A percentile compares a stretch with the other conserved stretches of the same genome.
phyloP scores from a whole-genome alignment of 2,888 invertebrate species.

The Mythimna impura region DNA sequence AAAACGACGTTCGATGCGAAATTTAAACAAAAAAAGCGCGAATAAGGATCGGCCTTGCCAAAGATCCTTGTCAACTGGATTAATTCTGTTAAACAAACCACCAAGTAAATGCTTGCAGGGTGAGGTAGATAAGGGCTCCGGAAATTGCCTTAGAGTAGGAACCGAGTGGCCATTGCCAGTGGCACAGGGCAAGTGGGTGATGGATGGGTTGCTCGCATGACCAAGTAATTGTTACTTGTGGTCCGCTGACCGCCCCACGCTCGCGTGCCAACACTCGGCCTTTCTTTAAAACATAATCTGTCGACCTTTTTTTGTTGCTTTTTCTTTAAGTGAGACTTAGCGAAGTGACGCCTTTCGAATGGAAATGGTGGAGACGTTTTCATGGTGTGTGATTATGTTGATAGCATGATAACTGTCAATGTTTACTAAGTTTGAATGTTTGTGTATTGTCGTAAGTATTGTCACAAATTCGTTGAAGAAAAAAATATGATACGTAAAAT shows the following conservation, averaged over 20 bases:
- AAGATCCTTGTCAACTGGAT: conserved; percentile 77
- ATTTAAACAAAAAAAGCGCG: conserved; percentile 59
- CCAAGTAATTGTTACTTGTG: conserved; percentile 88
- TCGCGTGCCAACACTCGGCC: conserved; percentile 80
- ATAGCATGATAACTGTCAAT: conserved; percentile 1
- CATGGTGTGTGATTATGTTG: conserved; percentile 37
- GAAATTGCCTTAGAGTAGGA: conserved; percentile 88
- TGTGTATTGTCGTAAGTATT: background rate
- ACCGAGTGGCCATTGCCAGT: conserved; percentile 83
- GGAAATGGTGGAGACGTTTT: conserved; percentile 53
- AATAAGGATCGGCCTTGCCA: conserved; percentile 73
- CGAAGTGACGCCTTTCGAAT: conserved; percentile 50
- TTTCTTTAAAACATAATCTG: conserved; percentile 81
- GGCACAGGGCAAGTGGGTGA: conserved; percentile 85
- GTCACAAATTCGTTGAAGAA: background rate
- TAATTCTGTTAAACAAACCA: conserved; percentile 89
- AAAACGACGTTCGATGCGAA: conserved; percentile 50
- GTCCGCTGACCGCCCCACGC: conserved; percentile 75
- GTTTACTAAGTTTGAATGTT: conserved; percentile 8
- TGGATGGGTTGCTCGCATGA: conserved; percentile 88
- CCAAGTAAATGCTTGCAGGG: conserved; percentile 82
- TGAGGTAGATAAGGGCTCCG: conserved; percentile 85
- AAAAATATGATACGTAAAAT: background rate
- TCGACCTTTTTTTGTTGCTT: conserved; percentile 78
- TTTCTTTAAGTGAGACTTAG: conserved; percentile 74